Evolutionary conservation across 2,888 invertebrate genomes (phyloP).

Genomic region (Sabatieria punctata): DNA sequence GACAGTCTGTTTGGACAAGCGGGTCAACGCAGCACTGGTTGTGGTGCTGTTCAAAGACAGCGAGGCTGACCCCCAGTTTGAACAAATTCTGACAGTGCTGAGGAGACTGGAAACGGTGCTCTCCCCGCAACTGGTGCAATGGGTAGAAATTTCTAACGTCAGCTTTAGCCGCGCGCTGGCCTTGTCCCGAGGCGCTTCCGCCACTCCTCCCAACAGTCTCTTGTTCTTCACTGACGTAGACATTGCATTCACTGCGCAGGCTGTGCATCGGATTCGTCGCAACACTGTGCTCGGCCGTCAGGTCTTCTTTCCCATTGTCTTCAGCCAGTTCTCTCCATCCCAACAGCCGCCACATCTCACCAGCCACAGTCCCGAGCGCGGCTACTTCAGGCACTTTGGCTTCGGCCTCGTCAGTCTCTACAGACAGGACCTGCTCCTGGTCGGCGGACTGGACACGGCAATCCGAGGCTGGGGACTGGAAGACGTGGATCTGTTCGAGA

Average conservation of each 20-base stretch:
- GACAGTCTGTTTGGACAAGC: conserved; percentile 24
- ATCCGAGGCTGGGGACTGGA: conserved; percentile 95
- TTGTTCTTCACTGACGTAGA: conserved; percentile 90
- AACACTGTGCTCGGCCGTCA: conserved; percentile 35
- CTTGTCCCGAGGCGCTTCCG: conserved; percentile 56
- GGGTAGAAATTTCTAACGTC: conserved; percentile 22
- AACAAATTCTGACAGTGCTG: conserved; percentile 12
- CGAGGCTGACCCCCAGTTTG: conserved; percentile 21
- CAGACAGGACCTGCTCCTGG: conserved; percentile 56
- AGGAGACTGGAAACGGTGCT: conserved; percentile 13
- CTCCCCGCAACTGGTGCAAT: conserved; percentile 4
- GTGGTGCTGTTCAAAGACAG: conserved; percentile 50
- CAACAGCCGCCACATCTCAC: background rate
- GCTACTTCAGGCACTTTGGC: conserved; percentile 88
- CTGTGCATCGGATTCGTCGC: conserved; percentile 48
- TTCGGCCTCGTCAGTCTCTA: conserved; percentile 84
- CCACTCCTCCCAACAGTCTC: conserved; percentile 46
- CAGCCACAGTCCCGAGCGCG: conserved; percentile 35
- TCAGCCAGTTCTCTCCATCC: conserved; percentile 70
- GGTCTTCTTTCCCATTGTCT: conserved; percentile 87
- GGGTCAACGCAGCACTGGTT: conserved; percentile 45
- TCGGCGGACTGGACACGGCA: conserved; percentile 74
- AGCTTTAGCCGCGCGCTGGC: conserved; percentile 65
- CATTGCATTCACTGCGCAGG: conserved; percentile 59
- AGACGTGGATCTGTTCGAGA: conserved; percentile 83